Evolutionary conservation across 2,888 invertebrate genomes (phyloP), one percentile per base, ranked within the genome.

Genomic region (Rhogogaster chlorosoma): DNA sequence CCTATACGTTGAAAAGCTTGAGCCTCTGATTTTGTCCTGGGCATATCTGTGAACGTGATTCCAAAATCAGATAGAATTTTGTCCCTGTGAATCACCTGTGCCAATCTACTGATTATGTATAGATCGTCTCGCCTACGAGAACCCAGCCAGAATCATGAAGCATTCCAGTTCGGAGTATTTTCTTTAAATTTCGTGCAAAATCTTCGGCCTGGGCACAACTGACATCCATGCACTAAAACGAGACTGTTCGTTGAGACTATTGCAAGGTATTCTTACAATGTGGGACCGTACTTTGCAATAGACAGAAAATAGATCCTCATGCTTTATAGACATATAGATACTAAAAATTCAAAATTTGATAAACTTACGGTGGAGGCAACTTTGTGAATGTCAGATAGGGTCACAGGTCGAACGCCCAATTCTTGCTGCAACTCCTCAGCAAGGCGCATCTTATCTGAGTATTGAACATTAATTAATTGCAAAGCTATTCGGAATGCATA

Each of bases 11-110:
- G 90, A 38, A 95, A 89, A 53, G 91, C 91, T 87, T 92, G 93
- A 1, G 95, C 95, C 88, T 95, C 94, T 53, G 89, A 88, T 86
- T 90, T 93, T 7, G 90, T 94, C 88, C 93, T 93, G 5, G 95
- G 94, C 84, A 94, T 93, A 89, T 94, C 94, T 93, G 84, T 1
- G 80, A 0, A 45, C 12, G 45, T 6, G 29, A 38, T 73, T 42
- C 10, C 6, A 73, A 73, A 73, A 26, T 53, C 18, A 32, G 18
- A 32, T 26, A 26, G 32, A 77, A 77, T 53, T 73, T 5, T 26
- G 42, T 73, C 42, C 10, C 9, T 18, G 84, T 61, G 86, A 82
- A 32, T 85, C 78, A 64, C 73, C 53, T 15, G 82, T 84, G 85
- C 84, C 67, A 22, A 80, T 77, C 36, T 82, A 75, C 32, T 77